Base-by-base conservation (phyloP, 2,888 invertebrate species). In the Acleris emargana region DNA sequence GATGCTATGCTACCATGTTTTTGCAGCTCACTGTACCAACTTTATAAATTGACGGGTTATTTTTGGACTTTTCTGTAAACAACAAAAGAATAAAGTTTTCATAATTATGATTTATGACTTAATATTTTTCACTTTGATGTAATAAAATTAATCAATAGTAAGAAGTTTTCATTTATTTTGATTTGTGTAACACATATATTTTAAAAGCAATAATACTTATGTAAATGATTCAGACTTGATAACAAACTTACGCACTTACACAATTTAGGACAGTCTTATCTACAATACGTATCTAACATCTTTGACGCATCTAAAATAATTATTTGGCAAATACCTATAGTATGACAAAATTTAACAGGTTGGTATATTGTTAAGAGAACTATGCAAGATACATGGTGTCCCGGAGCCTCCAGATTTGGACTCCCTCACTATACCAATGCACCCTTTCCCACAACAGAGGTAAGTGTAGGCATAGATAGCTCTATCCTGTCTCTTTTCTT, bases 401-500 rank as follows among this genome's bases (percentile, higher is more conserved):
- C 97, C 97, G 68, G 96, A 97, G 87, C 99, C 99, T 64, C 96
- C 96, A 73, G 99, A 99, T 84, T 94, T 99, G 81, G 96, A 97
- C 82, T 94, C 96, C 75, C 91, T 97, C 74, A 94, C 95, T 77
- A 93, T 96, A 87, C 95, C 95, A 62, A 86, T 91, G 71, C 87
- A 92, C 64, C 88, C 86, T 52, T 84, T 82, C 67, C 90, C 90
- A 66, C 91, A 91, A 67, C 87, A 82, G 67, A 90, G 93, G 93
- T 93, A 75, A 72, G 73, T 54, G 47, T 49, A 50, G 11, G 6
- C 38, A 38, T 38, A 38, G 13, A 42, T 47, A 28, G 25, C 4
- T 54, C 20, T 25, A 11, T 9, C 42, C 22, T 16, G 28, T 13
- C 22, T 58, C 42, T 20, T 22, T 57, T 16, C 53, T 25, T 13